phyloP scores from a whole-genome alignment of 1,140 invertebrate species.

The Pseudachorutes palmiensis region DNA sequence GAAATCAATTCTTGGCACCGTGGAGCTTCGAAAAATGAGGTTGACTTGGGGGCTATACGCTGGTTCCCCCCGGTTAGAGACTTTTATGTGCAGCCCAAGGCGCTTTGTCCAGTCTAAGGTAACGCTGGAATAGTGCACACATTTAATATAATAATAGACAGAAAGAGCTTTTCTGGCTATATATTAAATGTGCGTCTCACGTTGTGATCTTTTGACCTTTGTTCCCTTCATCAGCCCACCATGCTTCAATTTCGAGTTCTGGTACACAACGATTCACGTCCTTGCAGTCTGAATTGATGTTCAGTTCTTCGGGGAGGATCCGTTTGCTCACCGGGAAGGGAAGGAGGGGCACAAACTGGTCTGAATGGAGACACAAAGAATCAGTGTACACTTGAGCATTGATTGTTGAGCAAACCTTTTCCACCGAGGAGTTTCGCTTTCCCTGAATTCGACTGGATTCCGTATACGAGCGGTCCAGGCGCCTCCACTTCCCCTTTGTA shows the following conservation, averaged over 20 bases:
- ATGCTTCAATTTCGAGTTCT: neutral
- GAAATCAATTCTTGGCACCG: neutral
- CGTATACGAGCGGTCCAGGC: neutral
- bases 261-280: neutral
- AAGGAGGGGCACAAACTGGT: neutral
- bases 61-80: neutral
- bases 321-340: neutral
- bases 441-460: neutral
- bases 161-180: neutral
- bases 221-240: neutral
- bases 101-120: neutral
- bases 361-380: neutral
- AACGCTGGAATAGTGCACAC: neutral
- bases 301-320: neutral
- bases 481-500: neutral
- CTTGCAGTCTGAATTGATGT: neutral
- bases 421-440: neutral
- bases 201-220: neutral
- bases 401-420: neutral
- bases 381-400: neutral
- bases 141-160: neutral
- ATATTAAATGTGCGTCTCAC: neutral
- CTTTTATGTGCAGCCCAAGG: neutral
- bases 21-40: neutral
- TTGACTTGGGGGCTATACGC: neutral